Conservation (phyloP, 2,797 vertebrate genomes). For the Microchirus variegatus region DNA sequence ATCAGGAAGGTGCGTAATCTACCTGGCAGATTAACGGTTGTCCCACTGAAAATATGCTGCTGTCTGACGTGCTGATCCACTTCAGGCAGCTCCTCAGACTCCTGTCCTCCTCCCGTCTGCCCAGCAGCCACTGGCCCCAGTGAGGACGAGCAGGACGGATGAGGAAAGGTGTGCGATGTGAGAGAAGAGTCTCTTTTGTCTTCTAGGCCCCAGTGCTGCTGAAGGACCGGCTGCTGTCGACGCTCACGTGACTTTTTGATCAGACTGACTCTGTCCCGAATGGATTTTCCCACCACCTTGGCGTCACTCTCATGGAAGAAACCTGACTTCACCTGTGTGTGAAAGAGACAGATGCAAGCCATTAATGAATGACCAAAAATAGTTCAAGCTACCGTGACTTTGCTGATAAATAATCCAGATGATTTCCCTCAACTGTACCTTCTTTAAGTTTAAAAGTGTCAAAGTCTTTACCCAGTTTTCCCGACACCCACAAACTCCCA, state of each 20-base stretch:
- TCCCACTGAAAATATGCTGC: constrained; percentile 74
- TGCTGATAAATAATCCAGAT: constrained; percentile 30
- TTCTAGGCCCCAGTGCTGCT: constrained; percentile 73
- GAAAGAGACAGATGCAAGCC: background rate
- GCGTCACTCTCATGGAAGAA: constrained; percentile 97
- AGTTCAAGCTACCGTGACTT: constrained; percentile 26
- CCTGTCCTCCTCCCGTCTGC: constrained; percentile 62
- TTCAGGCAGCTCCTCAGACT: constrained; percentile 87
- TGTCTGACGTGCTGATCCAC: constrained; percentile 87
- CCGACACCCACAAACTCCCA: background rate
- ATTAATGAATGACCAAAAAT: background rate
- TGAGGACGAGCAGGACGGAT: constrained; percentile 67
- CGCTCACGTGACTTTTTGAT: constrained; percentile 91
- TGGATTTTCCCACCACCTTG: constrained; percentile 95
- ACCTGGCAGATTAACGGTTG: constrained; percentile 76
- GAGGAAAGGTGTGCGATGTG: constrained; percentile 65
- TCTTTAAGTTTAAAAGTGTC: constrained; percentile 15
- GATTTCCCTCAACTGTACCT: constrained; percentile 12
- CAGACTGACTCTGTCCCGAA: constrained; percentile 88
- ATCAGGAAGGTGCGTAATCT: constrained; percentile 22
- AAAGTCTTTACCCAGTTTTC: constrained; percentile 12
- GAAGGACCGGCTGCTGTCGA: constrained; percentile 79
- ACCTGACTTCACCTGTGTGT: constrained; percentile 90
- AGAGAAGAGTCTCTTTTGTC: constrained; percentile 82
- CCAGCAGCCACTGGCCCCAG: constrained; percentile 58